Evolutionary conservation across 2,797 vertebrate genomes (phyloP), one percentile per base, ranked within the genome.

Genomic region (Anabas testudineus): DNA sequence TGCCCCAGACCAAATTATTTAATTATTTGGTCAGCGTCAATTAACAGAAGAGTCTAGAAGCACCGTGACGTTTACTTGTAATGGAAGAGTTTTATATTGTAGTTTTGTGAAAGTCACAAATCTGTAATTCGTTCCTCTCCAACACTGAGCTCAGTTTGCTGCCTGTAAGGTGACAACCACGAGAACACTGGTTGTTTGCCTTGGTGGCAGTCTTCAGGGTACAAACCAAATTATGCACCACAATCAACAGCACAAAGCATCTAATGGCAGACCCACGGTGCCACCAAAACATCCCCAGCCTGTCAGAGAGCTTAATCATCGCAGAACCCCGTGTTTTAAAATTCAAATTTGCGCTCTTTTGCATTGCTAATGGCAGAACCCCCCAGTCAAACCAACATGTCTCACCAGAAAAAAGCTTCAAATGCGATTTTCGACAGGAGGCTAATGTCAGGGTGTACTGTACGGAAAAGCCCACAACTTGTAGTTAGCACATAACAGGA

Each of bases 291-390:
- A 74, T 63, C 74, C 68, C 54, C 1, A 57, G 73, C 73, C 80
- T 67, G 74, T 88, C 78, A 81, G 67, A 77, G 78, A 67, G 76
- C 77, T 69, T 88, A 79, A 89, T 92, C 91, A 82, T 79, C n/a
- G 4, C 83, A 81, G 36, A 83, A 63, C 61, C 60, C 61, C 28
- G 0, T 64, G 57, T 74, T 87, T 86, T 81, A 73, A 88, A 86
- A 83, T 82, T 90, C 73, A 67, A 81, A 90, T 87, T 56, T 71
- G 39, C 18, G 2, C 67, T 86, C 67, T 71, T 90, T 87, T 87
- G 87, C 85, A 88, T 78, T 83, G 81, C 83, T 86, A 90, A 91
- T 89, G 71, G 49, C 0, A 58, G 73, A 64, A 70, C 49, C n/a
- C 53, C 36, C 12, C 45, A 85, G 86, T 86, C 83, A 81, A 51